Base-by-base conservation (phyloP, 1,140 invertebrate genomes). In the Halesus radiatus region DNA sequence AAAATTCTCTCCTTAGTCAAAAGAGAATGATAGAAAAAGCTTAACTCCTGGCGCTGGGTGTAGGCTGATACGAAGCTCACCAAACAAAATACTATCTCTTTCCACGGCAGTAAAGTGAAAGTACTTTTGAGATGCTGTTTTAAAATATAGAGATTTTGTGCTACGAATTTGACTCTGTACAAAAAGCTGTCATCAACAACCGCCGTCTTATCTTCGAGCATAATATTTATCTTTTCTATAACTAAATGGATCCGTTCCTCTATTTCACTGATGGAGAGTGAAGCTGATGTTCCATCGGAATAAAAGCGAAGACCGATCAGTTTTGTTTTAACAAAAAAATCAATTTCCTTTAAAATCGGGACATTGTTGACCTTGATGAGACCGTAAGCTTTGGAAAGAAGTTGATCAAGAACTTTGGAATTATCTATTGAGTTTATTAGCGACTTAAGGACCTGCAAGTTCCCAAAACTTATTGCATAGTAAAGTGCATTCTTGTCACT, bases 11-110 rank as follows among this genome's bases (percentile, higher is more conserved):
- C 29, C 26, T 66, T 66, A 6, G 22, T 66, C 29, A 66, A 66
- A 16, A 66, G 8, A 0, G 62, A 66, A 16, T 7, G 62, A 32
- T 26, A 29, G 29, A 66, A 29, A 26, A 66, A 26, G 62, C 16
- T 66, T 3, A 66, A 29, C 16, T 66, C 62, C 3, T 37, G 13
- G 15, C 62, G 13, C 22, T 15, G n/a, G 15, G 62, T 32, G 10
- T 32, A 16, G 23, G 23, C 22, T 16, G 62, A 66, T 66, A 37
- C 16, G 62, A 29, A 32, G 23, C 2, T 16, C 26, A 66, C 62
- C 62, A 66, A 32, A n/a, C 26, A 66, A n/a, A 66, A 66, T 13
- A 26, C 23, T 10, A 66, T 66, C 29, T 66, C 62, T n/a, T 66
- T 29, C 62, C 62, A 66, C 23, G 62, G 62, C 26, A 66, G 13